A percentile compares a stretch with the other conserved stretches of the same genome.
These are phyloP conservation scores for Pseudopipra pipra DNA, from an alignment of 2,113 vertebrate genomes.

Conservation along the genomic window DNA sequence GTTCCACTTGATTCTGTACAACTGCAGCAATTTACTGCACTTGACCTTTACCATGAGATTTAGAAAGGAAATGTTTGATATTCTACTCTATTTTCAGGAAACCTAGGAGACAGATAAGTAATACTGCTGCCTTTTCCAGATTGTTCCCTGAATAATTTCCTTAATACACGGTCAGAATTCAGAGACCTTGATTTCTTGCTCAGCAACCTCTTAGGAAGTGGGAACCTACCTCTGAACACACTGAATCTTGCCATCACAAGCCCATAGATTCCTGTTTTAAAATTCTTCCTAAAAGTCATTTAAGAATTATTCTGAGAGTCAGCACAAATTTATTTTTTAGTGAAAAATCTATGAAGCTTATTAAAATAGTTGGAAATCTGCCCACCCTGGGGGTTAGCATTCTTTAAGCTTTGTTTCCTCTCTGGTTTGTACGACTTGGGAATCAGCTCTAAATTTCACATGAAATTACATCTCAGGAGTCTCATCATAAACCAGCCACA, in stretches of 20 bases:
- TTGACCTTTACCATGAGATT: constrained; percentile 62
- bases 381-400: not conserved
- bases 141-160: constrained; percentile 36
- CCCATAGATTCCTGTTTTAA: not conserved
- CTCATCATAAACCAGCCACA: not conserved
- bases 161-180: not conserved
- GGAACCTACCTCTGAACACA: not conserved
- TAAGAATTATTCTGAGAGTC: not conserved
- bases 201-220: not conserved
- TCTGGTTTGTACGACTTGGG: not conserved
- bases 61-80: constrained; percentile 47
- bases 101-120: constrained; percentile 13
- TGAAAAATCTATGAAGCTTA: not conserved
- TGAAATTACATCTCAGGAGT: not conserved
- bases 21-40: constrained; percentile 30
- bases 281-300: not conserved
- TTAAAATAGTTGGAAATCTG: not conserved
- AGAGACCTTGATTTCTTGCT: not conserved
- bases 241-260: not conserved
- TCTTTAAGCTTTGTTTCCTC: not conserved
- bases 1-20: not conserved
- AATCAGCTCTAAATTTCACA: not conserved
- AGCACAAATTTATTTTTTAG: not conserved
- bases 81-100: constrained; percentile 31
- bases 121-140: constrained; percentile 6